These are phyloP conservation scores for Dromococcyx pavoninus DNA, from an alignment of 2,797 vertebrate species.

Conservation along the genomic window DNA sequence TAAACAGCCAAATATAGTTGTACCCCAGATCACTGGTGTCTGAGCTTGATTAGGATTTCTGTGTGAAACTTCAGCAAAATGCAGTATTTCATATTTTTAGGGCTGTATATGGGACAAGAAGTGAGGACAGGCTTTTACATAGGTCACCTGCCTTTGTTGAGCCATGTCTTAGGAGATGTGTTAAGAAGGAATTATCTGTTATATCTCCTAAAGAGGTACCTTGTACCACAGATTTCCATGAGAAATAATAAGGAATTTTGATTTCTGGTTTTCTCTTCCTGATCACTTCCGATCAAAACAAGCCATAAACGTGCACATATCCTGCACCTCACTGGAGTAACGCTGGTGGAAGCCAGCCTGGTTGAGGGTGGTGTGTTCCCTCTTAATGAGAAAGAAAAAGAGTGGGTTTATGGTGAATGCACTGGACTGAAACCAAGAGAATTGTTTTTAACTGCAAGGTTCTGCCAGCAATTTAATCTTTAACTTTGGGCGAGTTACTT, in stretches of 20 bases:
- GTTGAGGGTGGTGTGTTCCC: neutral
- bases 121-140: neutral
- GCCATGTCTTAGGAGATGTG: neutral
- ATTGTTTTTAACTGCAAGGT: neutral
- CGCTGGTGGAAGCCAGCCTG: neutral
- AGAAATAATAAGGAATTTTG: neutral
- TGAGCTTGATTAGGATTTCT: neutral
- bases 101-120: neutral
- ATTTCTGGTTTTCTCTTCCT: neutral
- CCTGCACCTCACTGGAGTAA: neutral
- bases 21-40: neutral
- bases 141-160: neutral
- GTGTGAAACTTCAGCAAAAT: neutral
- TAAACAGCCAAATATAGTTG: neutral
- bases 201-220: neutral
- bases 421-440: neutral
- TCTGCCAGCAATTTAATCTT: neutral
- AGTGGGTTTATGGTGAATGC: neutral
- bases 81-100: neutral
- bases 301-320: neutral
- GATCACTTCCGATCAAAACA: neutral
- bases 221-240: fast-evolving
- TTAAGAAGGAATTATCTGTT: neutral
- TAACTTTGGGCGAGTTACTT: neutral
- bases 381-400: neutral